Base-by-base conservation (phyloP, 2,113 vertebrate genomes). In the Aleadryas rufinucha region DNA sequence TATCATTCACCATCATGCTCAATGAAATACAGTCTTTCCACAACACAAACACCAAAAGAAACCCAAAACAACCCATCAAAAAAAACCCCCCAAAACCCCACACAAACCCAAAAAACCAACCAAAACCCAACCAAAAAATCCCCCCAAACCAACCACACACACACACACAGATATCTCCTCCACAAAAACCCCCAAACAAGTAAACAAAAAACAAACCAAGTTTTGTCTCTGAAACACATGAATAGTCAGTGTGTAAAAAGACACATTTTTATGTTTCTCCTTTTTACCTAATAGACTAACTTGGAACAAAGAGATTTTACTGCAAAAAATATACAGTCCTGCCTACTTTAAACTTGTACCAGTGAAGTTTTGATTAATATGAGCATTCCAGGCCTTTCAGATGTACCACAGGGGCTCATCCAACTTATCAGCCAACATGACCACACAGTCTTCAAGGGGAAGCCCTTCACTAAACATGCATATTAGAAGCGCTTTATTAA, bases 131-230 rank as follows among this genome's bases (percentile, higher is more conserved):
- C 14, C 21, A 78, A 49, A 23, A 53, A 26, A 19, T 24, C 3
- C 1, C 10, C 20, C 6, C 0, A 22, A 65, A 19, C 1, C 7
- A 27, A 33, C 7, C 16, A 30, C 20, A 39, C 5, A 50, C 33
- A 50, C 33, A 44, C 4, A 17, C 5, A 26, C n/a, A 72, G 10
- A 6, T 6, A 16, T 12, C 2, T 5, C 8, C 8, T 2, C 17
- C 7, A 16, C 5, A 35, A 59, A 78, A 41, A 1, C 0, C 4
- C 2, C 1, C 14, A 35, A 47, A 35, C 13, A 37, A 11, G 3
- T 10, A 49, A 88, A 52, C 7, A 50, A 30, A 87, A 37, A 11
- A 0, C 30, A 49, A 80, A 42, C 8, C 9, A 61, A 13, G 13
- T 77, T 91, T 49, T 37, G 11, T 53, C 22, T 77, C 22, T 33